Evolutionary conservation across 2,113 vertebrate species (phyloP), one percentile per base, ranked within the genome.

Genomic region (Indri indri): DNA sequence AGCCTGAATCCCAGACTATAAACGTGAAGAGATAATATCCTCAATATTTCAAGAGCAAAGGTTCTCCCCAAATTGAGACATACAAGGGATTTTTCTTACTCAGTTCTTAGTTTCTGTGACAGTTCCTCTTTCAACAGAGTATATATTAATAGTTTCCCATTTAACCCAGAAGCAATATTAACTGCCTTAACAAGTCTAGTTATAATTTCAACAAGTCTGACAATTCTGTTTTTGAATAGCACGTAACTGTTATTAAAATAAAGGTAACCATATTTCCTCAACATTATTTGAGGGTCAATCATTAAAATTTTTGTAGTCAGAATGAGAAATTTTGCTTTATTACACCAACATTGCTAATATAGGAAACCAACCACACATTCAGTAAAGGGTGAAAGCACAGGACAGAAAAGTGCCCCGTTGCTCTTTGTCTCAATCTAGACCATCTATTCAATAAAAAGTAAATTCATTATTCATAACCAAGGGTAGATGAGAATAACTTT

Each of bases 201-300:
- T 92, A 54, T 47, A 91, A 95, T 63, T 80, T 95, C 37, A 96
- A 18, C 45, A 86, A 59, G 42, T 65, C 71, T 50, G 82, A 91
- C 50, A 88, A 82, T 37, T 65, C 37, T 73, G 40, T 63, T 96
- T 92, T 73, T 91, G 70, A 97, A 80, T 27, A 73, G 20, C 32
- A 95, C 12, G 40, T 93, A 91, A 88, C 57, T 20, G 40, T 70
- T 90, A 92, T 71, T 90, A 88, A 74, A 82, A 88, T 83, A 30
- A 88, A 90, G 32, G 47, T 70, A 90, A 88, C 73, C 23, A 1
- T 82, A 77, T 70, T 90, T 93, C 63, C 47, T 85, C 65, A 90
- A 61, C 20, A 47, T 88, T 74, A 85, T 80, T n/a, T 85, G 65
- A 95, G 57, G 37, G 34, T 93, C 34, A 95, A 6, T 63, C 25